Percentiles rank a stretch among this genome's conserved stretches.
Conservation (phyloP, 2,888 invertebrate species). For the Bhutanitis thaidina region DNA sequence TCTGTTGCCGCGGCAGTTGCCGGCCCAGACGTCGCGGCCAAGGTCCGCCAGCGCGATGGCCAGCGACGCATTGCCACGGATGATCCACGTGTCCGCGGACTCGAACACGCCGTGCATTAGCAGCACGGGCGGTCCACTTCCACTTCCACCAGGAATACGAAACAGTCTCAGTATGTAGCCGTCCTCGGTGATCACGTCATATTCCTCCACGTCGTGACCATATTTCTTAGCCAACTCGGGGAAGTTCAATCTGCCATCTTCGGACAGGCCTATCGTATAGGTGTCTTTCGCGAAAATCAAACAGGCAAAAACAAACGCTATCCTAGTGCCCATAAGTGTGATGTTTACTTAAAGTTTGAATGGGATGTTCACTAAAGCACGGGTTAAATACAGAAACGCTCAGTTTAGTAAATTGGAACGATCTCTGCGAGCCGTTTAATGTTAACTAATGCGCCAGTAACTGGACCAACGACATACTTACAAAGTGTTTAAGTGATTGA, state of each 20-base stretch:
- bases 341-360: too few species aligned
- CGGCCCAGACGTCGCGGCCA: slow-evolving; percentile 68
- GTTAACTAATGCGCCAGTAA: too few species aligned
- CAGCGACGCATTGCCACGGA: slow-evolving; percentile 41
- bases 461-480: too few species aligned
- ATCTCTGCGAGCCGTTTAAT: too few species aligned
- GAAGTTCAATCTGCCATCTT: slow-evolving; percentile 20
- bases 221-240: slow-evolving; percentile 26
- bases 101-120: slow-evolving; percentile 41
- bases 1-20: slow-evolving; percentile 78
- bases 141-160: slow-evolving; percentile 46
- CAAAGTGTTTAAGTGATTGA: too few species aligned
- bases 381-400: too few species aligned
- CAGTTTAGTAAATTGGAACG: too few species aligned
- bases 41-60: slow-evolving; percentile 52
- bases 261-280: background rate
- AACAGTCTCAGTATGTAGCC: slow-evolving; percentile 47
- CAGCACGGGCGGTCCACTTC: slow-evolving; percentile 41
- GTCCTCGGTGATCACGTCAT: slow-evolving; percentile 37
- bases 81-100: slow-evolving; percentile 39
- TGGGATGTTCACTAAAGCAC: too few species aligned
- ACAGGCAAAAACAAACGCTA: slow-evolving; percentile 44
- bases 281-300: background rate
- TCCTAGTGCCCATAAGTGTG: too few species aligned
- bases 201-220: slow-evolving; percentile 25